These are phyloP conservation scores for Ranitomeya variabilis DNA, from an alignment of 2,113 vertebrate genomes.

Conservation along the genomic window DNA sequence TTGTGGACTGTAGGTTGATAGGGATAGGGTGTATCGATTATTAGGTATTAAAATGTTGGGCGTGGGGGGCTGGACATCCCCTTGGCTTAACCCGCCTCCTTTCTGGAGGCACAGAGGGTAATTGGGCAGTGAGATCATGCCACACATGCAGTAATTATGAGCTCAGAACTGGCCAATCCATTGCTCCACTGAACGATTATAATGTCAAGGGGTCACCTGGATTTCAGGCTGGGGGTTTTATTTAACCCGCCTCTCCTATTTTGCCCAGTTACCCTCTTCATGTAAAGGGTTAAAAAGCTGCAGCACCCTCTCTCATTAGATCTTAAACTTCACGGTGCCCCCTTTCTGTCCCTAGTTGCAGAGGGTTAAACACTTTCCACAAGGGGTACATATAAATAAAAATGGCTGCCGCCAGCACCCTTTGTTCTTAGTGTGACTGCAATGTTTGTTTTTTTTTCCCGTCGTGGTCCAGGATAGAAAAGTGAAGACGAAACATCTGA, in stretches of 20 bases:
- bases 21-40: conserved; percentile 46
- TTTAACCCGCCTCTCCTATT: neutral
- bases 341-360: neutral
- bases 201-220: conserved; percentile 6
- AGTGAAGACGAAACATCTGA: neutral
- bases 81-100: conserved; percentile 5
- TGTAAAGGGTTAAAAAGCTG: neutral
- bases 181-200: neutral
- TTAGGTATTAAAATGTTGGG: conserved; percentile 46
- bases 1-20: neutral
- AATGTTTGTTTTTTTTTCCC: neutral
- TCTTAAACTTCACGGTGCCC: neutral
- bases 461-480: neutral
- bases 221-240: neutral
- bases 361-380: conserved; percentile 22
- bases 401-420: conserved; percentile 40
- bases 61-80: neutral
- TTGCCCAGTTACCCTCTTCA: neutral
- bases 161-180: conserved; percentile 48
- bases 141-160: conserved; percentile 42
- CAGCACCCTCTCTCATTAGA: neutral
- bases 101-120: conserved; percentile 10
- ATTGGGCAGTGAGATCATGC: conserved; percentile 50
- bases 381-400: conserved; percentile 9
- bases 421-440: conserved; percentile 37